Conservation (phyloP, 2,797 vertebrate species). For the Staurois parvus region DNA sequence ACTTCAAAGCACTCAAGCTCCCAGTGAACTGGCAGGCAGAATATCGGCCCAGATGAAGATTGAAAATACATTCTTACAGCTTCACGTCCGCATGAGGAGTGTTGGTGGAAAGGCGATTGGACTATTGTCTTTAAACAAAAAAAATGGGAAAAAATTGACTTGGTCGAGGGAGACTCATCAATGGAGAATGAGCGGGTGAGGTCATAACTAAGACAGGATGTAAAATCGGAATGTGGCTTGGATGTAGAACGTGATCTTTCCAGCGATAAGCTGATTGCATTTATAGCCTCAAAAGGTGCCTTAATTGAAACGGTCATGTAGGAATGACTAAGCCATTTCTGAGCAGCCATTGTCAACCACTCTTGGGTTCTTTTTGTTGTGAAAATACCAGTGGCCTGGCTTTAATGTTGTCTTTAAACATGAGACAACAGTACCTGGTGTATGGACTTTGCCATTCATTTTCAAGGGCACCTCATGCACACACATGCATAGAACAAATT, state of each 20-base stretch:
- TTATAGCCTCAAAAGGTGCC: background rate
- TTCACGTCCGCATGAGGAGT: background rate
- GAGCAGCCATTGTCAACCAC: background rate
- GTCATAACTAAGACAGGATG: background rate
- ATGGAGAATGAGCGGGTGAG: background rate
- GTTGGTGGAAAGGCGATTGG: background rate
- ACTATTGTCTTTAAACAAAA: background rate
- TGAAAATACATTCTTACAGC: background rate
- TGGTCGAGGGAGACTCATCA: background rate
- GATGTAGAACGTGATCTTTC: background rate
- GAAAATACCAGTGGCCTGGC: too few species aligned
- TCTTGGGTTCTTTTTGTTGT: background rate
- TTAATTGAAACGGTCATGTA: background rate
- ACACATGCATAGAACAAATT: too few species aligned
- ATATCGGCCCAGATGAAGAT: background rate
- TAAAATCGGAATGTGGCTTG: background rate
- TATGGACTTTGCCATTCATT: too few species aligned
- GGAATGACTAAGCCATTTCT: too few species aligned
- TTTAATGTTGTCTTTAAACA: too few species aligned
- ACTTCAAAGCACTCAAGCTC: background rate
- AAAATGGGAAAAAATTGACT: background rate
- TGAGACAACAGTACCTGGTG: too few species aligned
- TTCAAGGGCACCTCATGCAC: too few species aligned
- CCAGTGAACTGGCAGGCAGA: background rate
- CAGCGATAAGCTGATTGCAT: background rate